Conservation (phyloP, 2,113 vertebrate genomes). For the Leptosomus discolor region DNA sequence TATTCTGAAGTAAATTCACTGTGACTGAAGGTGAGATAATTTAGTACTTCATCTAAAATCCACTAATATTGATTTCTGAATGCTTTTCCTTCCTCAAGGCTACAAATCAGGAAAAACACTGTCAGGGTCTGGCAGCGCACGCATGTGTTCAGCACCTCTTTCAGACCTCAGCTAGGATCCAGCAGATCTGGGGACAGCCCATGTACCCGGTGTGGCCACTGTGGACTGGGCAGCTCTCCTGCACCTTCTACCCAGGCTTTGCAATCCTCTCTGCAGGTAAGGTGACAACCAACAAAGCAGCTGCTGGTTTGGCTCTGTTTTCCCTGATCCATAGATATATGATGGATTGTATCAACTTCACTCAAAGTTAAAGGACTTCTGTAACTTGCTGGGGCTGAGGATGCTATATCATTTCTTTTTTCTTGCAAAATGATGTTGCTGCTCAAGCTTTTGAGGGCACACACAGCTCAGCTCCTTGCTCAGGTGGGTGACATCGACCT, state of each 20-base stretch:
- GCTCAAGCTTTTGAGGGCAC: not conserved
- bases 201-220: rapidly evolving
- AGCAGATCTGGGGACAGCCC: not conserved
- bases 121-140: not conserved
- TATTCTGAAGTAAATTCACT: conserved; percentile 7
- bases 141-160: not conserved
- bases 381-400: not conserved
- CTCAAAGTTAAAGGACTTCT: not conserved
- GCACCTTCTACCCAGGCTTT: not conserved
- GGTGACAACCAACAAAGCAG: not conserved
- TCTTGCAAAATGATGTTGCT: not conserved
- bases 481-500: not conserved
- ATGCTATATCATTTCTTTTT: not conserved
- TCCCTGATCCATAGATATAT: rapidly evolving
- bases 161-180: not conserved
- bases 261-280: not conserved
- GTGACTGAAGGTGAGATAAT: not conserved
- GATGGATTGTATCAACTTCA: not conserved
- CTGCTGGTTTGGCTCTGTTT: not conserved
- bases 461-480: not conserved
- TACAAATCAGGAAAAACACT: not conserved
- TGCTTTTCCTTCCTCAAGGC: not conserved
- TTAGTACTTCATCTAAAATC: conserved; percentile 35
- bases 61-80: conserved; percentile 18
- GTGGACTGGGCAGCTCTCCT: not conserved